These are phyloP conservation scores for Hedya salicella DNA, from an alignment of 2,888 invertebrate species.

Conservation along the genomic window DNA sequence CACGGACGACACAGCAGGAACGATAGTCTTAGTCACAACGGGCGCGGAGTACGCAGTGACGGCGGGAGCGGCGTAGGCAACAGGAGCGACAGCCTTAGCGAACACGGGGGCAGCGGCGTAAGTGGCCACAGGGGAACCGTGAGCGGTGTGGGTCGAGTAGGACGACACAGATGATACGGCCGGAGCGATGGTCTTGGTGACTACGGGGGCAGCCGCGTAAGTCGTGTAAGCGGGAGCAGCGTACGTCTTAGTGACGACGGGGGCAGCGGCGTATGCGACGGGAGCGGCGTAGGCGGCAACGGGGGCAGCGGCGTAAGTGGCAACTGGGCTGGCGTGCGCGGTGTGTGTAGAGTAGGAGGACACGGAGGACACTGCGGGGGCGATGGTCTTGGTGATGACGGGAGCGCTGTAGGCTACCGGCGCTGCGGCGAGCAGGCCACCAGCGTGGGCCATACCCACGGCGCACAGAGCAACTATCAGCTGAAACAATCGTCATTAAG, in stretches of 20 bases:
- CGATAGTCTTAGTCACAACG: slow-evolving; percentile 34
- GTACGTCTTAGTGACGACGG: slow-evolving; percentile 59
- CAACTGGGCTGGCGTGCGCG: slow-evolving; percentile 26
- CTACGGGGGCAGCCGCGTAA: slow-evolving; percentile 43
- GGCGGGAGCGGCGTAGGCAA: slow-evolving; percentile 50
- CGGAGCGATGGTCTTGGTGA: slow-evolving; percentile 48
- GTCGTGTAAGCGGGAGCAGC: slow-evolving; percentile 55
- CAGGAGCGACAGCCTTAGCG: slow-evolving; percentile 62
- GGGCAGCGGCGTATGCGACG: slow-evolving; percentile 55
- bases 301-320: slow-evolving; percentile 40
- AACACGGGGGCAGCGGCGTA: slow-evolving; percentile 72
- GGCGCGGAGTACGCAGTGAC: slow-evolving; percentile 46
- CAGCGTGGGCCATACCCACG: slow-evolving; percentile 85
- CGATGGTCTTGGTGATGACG: slow-evolving; percentile 69
- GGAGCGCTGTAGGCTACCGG: slow-evolving; percentile 59
- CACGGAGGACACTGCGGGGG: slow-evolving; percentile 65
- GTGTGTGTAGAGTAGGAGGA: slow-evolving; percentile 59
- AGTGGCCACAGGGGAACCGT: slow-evolving; percentile 41
- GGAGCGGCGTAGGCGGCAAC: slow-evolving; percentile 49
- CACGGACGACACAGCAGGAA: slow-evolving; percentile 45
- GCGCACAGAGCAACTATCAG: slow-evolving; percentile 85
- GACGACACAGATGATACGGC: slow-evolving; percentile 47
- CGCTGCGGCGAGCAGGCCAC: slow-evolving; percentile 71
- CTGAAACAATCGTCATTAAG: slow-evolving; percentile 57
- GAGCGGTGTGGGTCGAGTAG: slow-evolving; percentile 46